Evolutionary conservation across 2,888 invertebrate species (phyloP).

Genomic region (Epistrophe grossulariae): DNA sequence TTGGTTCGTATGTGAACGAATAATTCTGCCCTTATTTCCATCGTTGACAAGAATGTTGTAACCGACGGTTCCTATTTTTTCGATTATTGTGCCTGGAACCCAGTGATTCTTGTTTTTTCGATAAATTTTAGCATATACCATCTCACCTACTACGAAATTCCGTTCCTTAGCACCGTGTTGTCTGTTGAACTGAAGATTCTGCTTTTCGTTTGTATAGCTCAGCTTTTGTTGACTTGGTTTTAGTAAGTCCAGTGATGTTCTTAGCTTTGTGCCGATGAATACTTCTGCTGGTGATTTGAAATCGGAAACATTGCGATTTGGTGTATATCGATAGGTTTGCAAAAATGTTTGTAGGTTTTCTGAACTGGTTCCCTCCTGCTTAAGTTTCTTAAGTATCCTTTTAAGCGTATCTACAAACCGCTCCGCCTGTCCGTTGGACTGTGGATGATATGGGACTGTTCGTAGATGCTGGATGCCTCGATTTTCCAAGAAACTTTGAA

Average conservation of each 20-base stretch:
- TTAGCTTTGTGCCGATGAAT: not conserved
- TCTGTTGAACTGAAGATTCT: too few species aligned
- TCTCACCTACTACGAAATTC: not conserved
- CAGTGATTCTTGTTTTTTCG: not conserved
- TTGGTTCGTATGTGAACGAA: not conserved
- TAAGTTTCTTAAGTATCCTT: not conserved
- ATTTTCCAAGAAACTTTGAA: not conserved
- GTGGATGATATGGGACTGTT: not conserved
- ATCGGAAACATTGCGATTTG: not conserved
- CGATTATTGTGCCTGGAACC: not conserved
- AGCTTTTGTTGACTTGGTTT: not conserved
- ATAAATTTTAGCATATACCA: not conserved
- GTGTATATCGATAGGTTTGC: not conserved
- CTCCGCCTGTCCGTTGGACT: not conserved
- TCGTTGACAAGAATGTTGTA: not conserved
- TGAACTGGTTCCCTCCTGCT: not conserved
- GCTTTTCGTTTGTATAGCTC: too few species aligned
- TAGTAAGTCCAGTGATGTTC: not conserved
- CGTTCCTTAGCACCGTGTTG: not conserved
- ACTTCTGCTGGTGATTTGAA: not conserved
- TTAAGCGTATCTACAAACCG: not conserved
- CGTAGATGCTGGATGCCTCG: not conserved
- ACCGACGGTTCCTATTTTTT: not conserved
- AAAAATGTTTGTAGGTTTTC: not conserved
- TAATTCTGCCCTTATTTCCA: not conserved